phyloP scores from a whole-genome alignment of 2,888 invertebrate species.

The Scaptomyza caliginosa region DNA sequence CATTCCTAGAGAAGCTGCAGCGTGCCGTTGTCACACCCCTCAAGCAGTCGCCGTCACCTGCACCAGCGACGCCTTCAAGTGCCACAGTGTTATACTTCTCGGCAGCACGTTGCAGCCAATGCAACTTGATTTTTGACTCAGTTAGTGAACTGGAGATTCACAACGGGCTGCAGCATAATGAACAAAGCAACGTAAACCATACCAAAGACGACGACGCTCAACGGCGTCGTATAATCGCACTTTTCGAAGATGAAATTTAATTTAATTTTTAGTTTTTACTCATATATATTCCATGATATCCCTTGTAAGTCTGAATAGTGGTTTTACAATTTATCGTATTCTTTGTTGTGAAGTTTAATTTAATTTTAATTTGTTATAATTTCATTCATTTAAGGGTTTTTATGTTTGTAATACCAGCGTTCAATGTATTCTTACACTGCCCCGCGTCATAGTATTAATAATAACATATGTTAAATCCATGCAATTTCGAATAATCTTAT shows the following conservation, averaged over 20 bases:
- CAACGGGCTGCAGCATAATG: constrained; percentile 80
- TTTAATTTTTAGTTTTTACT: constrained; percentile 10
- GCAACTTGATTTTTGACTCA: constrained; percentile 78
- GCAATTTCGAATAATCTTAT: not conserved
- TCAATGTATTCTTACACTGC: not conserved
- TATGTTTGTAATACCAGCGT: not conserved
- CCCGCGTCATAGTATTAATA: constrained; percentile 29
- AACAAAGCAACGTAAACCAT: constrained; percentile 15
- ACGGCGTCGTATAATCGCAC: constrained; percentile 80
- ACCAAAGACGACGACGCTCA: constrained; percentile 66
- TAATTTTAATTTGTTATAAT: constrained; percentile 4
- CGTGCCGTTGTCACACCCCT: constrained; percentile 53
- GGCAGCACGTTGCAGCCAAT: constrained; percentile 81
- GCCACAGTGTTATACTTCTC: constrained; percentile 55
- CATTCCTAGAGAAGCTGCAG: constrained; percentile 77
- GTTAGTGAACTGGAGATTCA: constrained; percentile 81
- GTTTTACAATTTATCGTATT: not conserved
- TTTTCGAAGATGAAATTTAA: constrained; percentile 80
- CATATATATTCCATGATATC: constrained; percentile 4
- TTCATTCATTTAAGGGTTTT: not conserved
- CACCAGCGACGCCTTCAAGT: constrained; percentile 18
- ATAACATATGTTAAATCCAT: constrained; percentile 13
- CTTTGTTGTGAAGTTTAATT: constrained; percentile 5
- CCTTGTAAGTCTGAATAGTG: constrained; percentile 32
- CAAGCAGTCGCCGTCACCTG: constrained; percentile 19